Evolutionary conservation across 23 tunicate genomes (phyloP).

Genomic region (Ciona savignyi): DNA sequence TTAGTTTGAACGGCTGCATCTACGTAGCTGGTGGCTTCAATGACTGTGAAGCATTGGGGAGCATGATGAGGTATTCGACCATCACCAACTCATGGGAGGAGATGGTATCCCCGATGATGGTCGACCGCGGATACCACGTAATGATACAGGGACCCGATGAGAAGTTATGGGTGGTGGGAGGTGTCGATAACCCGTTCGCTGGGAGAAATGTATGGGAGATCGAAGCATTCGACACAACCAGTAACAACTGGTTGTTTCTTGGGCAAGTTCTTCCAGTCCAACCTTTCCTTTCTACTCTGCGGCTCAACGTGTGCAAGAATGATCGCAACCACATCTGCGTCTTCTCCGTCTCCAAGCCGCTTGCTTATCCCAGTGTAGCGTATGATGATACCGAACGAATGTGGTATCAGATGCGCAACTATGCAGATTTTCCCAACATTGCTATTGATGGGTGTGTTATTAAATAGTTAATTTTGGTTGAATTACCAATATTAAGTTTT

Average conservation of each 20-base stretch:
- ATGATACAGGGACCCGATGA: slow-evolving; percentile 60
- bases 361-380: slow-evolving; percentile 32
- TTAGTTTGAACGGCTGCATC: slow-evolving; percentile 27
- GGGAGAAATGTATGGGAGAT: slow-evolving; percentile 93
- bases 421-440: background rate
- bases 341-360: slow-evolving; percentile 60
- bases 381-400: slow-evolving; percentile 21
- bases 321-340: slow-evolving; percentile 34
- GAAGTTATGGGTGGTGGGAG: slow-evolving; percentile 74
- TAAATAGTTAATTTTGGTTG: too few relatives aligned
- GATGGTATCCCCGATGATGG: slow-evolving; percentile 26
- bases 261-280: slow-evolving; percentile 83
- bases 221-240: slow-evolving; percentile 46
- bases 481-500: too few relatives aligned
- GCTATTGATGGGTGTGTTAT: background rate
- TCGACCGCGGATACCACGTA: slow-evolving; percentile 83
- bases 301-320: slow-evolving; percentile 48
- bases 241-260: slow-evolving; percentile 47
- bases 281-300: slow-evolving; percentile 40
- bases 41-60: slow-evolving; percentile 54
- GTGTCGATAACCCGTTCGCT: slow-evolving; percentile 84
- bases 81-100: slow-evolving; percentile 34
- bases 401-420: slow-evolving; percentile 54
- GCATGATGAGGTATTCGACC: slow-evolving; percentile 38
- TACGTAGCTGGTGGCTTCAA: slow-evolving; percentile 68